These are phyloP conservation scores for Nematolebias whitei DNA, from an alignment of 2,113 vertebrate genomes.

Conservation along the genomic window DNA sequence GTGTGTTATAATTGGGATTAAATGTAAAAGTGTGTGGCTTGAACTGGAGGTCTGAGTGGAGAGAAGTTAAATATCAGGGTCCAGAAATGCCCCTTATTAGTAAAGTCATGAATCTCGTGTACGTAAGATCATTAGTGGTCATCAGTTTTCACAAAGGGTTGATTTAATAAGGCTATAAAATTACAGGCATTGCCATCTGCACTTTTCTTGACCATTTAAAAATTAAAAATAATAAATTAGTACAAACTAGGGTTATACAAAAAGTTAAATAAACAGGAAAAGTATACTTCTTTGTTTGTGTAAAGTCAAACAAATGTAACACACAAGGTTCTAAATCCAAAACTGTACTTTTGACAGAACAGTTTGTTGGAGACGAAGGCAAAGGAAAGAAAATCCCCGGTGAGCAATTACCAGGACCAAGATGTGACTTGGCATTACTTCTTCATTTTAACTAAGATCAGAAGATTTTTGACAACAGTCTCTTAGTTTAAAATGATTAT, in stretches of 20 bases:
- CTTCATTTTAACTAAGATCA: no score
- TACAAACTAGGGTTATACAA: neutral
- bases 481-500: no score
- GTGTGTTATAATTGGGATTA: conserved; percentile 28
- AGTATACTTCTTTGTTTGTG: neutral
- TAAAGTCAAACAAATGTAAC: no score
- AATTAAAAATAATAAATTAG: neutral
- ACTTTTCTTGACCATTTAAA: neutral
- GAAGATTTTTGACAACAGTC: no score
- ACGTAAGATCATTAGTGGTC: conserved; percentile 13
- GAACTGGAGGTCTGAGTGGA: conserved; percentile 11
- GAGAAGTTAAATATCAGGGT: neutral
- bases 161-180: conserved; percentile 37
- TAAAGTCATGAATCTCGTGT: neutral
- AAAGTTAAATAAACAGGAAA: neutral
- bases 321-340: no score
- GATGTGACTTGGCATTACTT: no score
- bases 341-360: no score
- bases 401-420: no score
- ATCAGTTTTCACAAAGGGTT: conserved; percentile 1
- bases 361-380: no score
- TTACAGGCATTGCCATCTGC: neutral
- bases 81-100: conserved; percentile 18
- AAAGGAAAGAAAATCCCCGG: no score
- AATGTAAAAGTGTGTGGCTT: conserved; percentile 25